Percentiles rank a stretch among this genome's conserved stretches.
Conservation (phyloP, 2,888 invertebrate species). For the Drosophila melanosoma region DNA sequence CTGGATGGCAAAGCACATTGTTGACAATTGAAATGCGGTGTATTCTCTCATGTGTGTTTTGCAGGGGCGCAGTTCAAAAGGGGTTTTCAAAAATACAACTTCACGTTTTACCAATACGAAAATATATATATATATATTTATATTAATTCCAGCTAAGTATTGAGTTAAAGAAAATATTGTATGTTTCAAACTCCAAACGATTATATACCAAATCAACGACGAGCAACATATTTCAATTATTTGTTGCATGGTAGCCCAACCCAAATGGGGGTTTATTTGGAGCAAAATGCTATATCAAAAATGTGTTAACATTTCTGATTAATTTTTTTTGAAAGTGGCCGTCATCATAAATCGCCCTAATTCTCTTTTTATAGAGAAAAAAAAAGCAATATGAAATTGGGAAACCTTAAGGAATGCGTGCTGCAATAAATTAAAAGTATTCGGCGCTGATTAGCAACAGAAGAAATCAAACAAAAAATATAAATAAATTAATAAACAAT, state of each 20-base stretch:
- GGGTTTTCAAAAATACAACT: conserved; percentile 2
- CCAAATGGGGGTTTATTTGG: not conserved
- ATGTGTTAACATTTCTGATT: not conserved
- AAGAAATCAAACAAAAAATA: not conserved
- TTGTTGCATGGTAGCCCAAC: not conserved
- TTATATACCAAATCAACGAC: not conserved
- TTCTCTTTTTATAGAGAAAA: not conserved
- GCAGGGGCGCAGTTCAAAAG: conserved; percentile 37
- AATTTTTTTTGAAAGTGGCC: not conserved
- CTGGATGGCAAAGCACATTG: conserved; percentile 43
- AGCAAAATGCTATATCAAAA: not conserved
- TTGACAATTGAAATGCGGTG: conserved; percentile 70
- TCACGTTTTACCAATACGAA: not conserved
- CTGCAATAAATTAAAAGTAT: not conserved
- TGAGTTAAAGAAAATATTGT: not conserved
- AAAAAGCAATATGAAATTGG: not conserved
- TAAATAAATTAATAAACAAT: not conserved
- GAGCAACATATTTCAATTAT: not conserved
- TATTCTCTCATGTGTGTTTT: conserved; percentile 59
- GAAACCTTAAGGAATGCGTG: not conserved
- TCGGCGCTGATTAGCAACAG: not conserved
- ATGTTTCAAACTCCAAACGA: not conserved
- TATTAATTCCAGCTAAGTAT: not conserved
- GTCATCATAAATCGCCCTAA: not conserved
- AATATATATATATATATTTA: not conserved